Evolutionary conservation across 2,888 invertebrate genomes (phyloP), one percentile per base, ranked within the genome.

Genomic region (Drosophila mimica): DNA sequence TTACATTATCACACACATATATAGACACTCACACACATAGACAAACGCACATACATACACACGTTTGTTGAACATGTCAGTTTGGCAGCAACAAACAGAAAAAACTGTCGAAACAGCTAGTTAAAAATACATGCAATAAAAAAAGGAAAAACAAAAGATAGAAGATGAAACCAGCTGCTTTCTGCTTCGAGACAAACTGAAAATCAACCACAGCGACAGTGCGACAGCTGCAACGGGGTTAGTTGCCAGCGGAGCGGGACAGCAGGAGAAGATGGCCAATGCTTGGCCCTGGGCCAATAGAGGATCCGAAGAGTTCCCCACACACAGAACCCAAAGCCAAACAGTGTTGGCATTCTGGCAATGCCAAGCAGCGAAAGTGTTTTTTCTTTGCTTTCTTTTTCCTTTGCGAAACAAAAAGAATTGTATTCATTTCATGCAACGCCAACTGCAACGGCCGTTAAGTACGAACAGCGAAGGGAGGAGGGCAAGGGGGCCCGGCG

Each of bases 311-410:
- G 51, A 60, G 76, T 54, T 70, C 28, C 36, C 15, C 70, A 33
- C 30, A 30, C 70, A 62, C 79, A 75, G 70, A 69, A 63, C 25
- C 64, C 70, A 68, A 38, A n/a, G 33, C 51, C 57, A 54, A 56
- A 40, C 73, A 69, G 62, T 70, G 49, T 56, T 73, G 84, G 90
- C 81, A 90, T 74, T 67, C 59, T 20, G 82, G 71, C 90, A 89
- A 87, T 90, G 87, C 74, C 88, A 87, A 72, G 74, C 72, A 69
- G 88, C 82, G 87, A 87, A 87, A 87, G 87, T 90, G 90, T 79
- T 88, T 74, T 70, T 54, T 28, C 46, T 17, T 33, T 51, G 28
- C 36, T 52, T 43, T 33, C 40, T 13, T 11, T 33, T 31, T 8
- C 13, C n/a, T 46, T 43, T 34, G 36, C 43, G 8, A 46, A 2